Evolutionary conservation across 2,797 vertebrate species (phyloP).

Genomic region (Kryptopterus vitreolus): DNA sequence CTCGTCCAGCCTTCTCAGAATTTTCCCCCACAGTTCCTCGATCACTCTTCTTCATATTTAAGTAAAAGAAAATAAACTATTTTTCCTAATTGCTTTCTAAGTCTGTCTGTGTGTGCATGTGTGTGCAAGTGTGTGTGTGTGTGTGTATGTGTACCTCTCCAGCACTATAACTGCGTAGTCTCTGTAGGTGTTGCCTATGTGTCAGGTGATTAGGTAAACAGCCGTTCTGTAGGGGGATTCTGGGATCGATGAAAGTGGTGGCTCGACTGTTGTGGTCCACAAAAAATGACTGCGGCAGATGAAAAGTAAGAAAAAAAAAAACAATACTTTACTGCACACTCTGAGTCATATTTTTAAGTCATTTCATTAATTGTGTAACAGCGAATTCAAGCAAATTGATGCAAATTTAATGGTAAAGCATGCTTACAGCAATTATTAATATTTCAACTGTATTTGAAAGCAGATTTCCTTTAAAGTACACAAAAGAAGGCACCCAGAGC

Average conservation of each 20-base stretch:
- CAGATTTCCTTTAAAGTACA: not conserved
- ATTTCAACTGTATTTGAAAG: not conserved
- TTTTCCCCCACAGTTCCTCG: not conserved
- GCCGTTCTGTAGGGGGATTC: slow-evolving; percentile 93
- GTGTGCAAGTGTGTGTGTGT: slow-evolving; percentile 12
- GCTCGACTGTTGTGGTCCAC: slow-evolving; percentile 97
- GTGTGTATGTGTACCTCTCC: slow-evolving; percentile 81
- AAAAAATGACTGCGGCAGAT: slow-evolving; percentile 86
- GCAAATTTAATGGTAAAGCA: not conserved
- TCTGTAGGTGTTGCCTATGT: slow-evolving; percentile 91
- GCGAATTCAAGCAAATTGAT: not conserved
- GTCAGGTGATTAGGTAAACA: slow-evolving; percentile 89
- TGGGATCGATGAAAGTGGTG: slow-evolving; percentile 95
- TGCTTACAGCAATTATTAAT: not conserved
- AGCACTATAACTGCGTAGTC: slow-evolving; percentile 96
- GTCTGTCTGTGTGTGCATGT: not conserved
- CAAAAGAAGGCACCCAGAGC: not conserved
- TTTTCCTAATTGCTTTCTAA: not conserved
- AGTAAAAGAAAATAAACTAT: not conserved
- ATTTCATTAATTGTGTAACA: not conserved
- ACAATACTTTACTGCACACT: not conserved
- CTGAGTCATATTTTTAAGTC: not conserved
- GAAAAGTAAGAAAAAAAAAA: too few species aligned
- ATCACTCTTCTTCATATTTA: not conserved
- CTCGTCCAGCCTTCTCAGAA: not conserved